These are phyloP conservation scores for Apeira syringaria DNA, from an alignment of 2,888 invertebrate species.

Conservation along the genomic window DNA sequence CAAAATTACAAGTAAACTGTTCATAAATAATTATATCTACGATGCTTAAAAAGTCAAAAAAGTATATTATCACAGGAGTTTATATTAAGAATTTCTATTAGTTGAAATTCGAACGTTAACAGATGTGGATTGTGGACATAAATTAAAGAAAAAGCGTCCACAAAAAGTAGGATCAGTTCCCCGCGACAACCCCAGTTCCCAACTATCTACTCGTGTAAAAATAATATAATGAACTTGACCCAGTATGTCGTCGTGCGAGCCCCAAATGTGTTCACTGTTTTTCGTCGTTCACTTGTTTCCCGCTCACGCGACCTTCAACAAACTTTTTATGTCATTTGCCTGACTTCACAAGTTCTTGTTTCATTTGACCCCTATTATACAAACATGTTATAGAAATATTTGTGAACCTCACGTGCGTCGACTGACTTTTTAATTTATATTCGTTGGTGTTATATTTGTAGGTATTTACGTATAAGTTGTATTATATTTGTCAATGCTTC, in stretches of 20 bases:
- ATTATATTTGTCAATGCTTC: no score
- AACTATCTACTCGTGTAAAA: constrained; percentile 45
- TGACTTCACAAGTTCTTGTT: constrained; percentile 2
- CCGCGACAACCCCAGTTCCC: constrained; percentile 9
- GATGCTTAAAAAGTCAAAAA: no score
- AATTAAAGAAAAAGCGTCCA: constrained; percentile 1
- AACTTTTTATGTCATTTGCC: constrained; percentile 45
- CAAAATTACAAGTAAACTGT: no score
- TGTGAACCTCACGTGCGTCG: no score
- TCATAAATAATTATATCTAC: no score
- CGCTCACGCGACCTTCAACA: constrained; percentile 48
- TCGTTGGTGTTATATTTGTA: no score
- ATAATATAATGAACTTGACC: constrained; percentile 67
- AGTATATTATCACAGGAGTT: no score
- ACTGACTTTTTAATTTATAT: no score
- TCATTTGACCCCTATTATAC: constrained; percentile 2
- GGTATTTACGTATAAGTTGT: no score
- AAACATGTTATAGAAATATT: no score
- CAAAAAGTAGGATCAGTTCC: constrained; percentile 12
- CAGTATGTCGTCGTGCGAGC: constrained; percentile 41
- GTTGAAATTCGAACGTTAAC: constrained; percentile 1
- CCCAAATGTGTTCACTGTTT: constrained; percentile 33
- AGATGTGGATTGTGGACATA: constrained; percentile 3
- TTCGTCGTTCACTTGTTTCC: constrained; percentile 19
- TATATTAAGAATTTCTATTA: not conserved